Percentiles rank a stretch among this genome's conserved stretches.
Evolutionary conservation across 2,113 vertebrate genomes (phyloP).

Genomic region (Macrotus californicus): DNA sequence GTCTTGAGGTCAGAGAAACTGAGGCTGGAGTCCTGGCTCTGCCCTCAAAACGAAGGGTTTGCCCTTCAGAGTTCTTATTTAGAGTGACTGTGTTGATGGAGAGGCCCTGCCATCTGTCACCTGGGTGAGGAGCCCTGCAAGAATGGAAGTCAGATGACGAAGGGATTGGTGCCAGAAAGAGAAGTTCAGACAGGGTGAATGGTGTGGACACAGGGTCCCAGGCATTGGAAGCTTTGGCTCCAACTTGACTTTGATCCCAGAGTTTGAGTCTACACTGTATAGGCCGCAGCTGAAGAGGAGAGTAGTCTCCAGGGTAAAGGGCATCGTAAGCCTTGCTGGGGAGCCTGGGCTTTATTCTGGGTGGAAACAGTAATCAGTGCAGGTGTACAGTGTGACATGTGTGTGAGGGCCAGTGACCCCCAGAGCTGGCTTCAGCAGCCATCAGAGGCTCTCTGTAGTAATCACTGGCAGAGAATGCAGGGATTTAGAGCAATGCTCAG

Average conservation of each 20-base stretch:
- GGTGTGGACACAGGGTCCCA: rapidly evolving
- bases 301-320: rapidly evolving
- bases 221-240: not conserved
- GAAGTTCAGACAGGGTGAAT: not conserved
- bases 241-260: not conserved
- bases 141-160: not conserved
- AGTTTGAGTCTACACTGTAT: not conserved
- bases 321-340: not conserved
- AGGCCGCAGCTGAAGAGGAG: rapidly evolving
- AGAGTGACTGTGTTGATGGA: not conserved
- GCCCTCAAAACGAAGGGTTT: not conserved
- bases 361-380: not conserved
- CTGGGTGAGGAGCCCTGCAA: not conserved
- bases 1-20: not conserved
- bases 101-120: not conserved
- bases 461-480: not conserved
- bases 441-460: not conserved
- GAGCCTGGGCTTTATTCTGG: not conserved
- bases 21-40: not conserved
- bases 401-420: rapidly evolving
- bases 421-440: not conserved
- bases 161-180: not conserved
- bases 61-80: not conserved
- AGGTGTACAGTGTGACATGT: not conserved
- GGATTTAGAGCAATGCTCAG: not conserved